A percentile compares a stretch with the other conserved stretches of the same genome.
Conservation (phyloP, 1,140 invertebrate genomes). For the Lordiphosa clarofinis region DNA sequence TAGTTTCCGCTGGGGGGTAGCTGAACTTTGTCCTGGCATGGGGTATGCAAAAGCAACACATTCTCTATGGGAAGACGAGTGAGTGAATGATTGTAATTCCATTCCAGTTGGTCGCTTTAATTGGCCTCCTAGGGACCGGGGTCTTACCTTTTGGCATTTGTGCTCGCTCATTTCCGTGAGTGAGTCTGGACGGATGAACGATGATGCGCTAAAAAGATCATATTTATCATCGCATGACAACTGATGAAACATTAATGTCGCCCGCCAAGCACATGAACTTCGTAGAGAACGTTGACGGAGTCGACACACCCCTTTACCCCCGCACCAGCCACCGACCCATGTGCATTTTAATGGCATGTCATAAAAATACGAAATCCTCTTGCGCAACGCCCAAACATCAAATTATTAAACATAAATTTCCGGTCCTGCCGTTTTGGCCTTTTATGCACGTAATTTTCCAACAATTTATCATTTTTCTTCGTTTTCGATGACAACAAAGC, state of each 20-base stretch:
- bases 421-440: constrained; percentile 33
- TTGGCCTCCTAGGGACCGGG: background rate
- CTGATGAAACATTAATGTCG: constrained; percentile 68
- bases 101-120: constrained; percentile 1
- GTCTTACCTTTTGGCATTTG: constrained; percentile 38
- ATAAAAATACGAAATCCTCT: constrained; percentile 57
- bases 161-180: constrained; percentile 60
- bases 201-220: constrained; percentile 63
- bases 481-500: constrained; percentile 61
- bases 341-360: constrained; percentile 45
- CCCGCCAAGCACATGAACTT: constrained; percentile 18
- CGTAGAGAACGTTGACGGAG: background rate
- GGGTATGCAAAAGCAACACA: background rate
- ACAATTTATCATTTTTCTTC: constrained; percentile 66
- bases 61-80: constrained; percentile 1
- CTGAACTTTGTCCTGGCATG: constrained; percentile 9
- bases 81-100: constrained; percentile 11
- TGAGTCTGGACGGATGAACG: constrained; percentile 11
- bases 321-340: background rate
- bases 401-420: constrained; percentile 76
- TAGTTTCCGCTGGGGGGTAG: constrained; percentile 3
- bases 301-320: background rate
- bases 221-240: constrained; percentile 67
- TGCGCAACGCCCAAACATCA: constrained; percentile 47
- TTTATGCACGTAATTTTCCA: constrained; percentile 73